Percentiles rank a stretch among this genome's conserved stretches.
phyloP scores from a whole-genome alignment of 2,113 vertebrate species.

The Rhea americana region DNA sequence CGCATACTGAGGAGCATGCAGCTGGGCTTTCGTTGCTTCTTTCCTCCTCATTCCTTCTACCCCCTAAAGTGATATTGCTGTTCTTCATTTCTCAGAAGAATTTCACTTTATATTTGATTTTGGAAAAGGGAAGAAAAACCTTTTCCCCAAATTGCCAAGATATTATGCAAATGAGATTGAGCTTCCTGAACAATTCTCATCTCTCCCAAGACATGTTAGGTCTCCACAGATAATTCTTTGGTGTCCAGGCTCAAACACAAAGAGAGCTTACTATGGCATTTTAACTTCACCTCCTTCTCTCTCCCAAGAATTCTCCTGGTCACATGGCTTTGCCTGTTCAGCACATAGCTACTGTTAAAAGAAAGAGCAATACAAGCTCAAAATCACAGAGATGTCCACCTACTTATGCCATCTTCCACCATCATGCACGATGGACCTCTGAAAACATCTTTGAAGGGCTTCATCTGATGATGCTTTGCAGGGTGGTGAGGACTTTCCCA shows the following conservation, averaged over 20 bases:
- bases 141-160: not conserved
- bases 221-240: not conserved
- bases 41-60: no score
- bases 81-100: not conserved
- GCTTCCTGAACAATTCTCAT: not conserved
- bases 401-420: not conserved
- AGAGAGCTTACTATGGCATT: not conserved
- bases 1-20: not conserved
- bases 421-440: fast-evolving
- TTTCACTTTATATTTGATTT: fast-evolving
- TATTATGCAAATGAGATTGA: not conserved
- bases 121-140: not conserved
- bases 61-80: not conserved
- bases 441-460: not conserved
- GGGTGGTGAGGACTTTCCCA: not conserved
- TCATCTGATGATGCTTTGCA: not conserved
- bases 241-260: not conserved
- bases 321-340: not conserved
- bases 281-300: not conserved
- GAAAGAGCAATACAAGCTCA: not conserved
- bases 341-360: not conserved
- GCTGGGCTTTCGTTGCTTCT: fast-evolving
- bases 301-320: not conserved
- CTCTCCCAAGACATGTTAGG: not conserved
- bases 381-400: not conserved